Evolutionary conservation across 2,888 invertebrate species (phyloP), one percentile per base, ranked within the genome.

Genomic region (Caenorhabditis macrosperma): DNA sequence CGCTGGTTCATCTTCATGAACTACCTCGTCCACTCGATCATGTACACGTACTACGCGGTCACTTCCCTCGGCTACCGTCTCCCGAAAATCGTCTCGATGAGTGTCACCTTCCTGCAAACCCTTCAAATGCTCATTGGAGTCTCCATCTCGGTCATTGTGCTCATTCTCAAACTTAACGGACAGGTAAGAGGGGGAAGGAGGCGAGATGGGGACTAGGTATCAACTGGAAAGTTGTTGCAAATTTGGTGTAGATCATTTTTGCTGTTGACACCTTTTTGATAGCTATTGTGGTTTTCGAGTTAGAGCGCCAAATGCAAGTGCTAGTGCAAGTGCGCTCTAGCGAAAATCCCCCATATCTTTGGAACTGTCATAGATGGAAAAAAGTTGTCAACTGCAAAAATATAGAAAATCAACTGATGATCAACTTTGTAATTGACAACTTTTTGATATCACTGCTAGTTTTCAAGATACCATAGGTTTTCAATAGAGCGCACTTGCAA

Each of bases 1-100:
- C 85, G 91, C 15, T 90, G 90, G 89, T 91, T 91, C 81, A 89
- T 90, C 63, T 91, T 91, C 24, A 92, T 93, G 92, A 93, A 93
- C 87, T 93, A 92, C 83, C 87, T 90, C 1, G 92, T 93, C 1
- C 93, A 93, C 86, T 91, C 92, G 10, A 86, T 92, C 78, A 93
- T 90, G 90, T 89, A 89, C 78, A 82, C 88, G 12, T 89, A 89
- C 78, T 90, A 89, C 82, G 85, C 88, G n/a, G 69, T 88, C 55
- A 78, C 88, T 3, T 78, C 87, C n/a, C 35, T 85, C 26, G 87
- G 88, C 35, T 74, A 82, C 33, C 85, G 87, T 12, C 82, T 86
- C 7, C 88, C 89, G 1, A 85, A 86, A 59, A 44, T 78, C 3
- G 59, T 88, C 10, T 84, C 89, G 15, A 89, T 89, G 84, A 83